Evolutionary conservation across 2,113 vertebrate species (phyloP), one percentile per base, ranked within the genome.

Genomic region (Pandion haliaetus): DNA sequence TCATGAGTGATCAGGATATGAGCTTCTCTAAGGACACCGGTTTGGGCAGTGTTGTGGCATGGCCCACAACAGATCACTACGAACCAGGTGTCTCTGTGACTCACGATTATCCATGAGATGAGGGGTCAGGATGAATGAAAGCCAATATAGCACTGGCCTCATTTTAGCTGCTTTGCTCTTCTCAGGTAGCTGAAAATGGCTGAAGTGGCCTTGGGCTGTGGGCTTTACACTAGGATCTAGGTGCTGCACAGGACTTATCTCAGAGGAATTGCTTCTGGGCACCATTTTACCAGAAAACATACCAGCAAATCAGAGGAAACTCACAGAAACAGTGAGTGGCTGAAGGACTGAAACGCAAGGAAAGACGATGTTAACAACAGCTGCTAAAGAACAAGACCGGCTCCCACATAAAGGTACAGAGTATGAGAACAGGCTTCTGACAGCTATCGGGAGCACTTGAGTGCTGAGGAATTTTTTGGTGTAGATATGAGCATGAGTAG

Each of bases 391-490:
- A 26, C n/a, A 65, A 50, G 59, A 16, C 55, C 58, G 45, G 17
- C 38, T 84, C 47, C 79, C 19, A 19, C 0, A 0, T 70, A 70
- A 86, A 88, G 14, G 9, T 29, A 36, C 2, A 0, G 77, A 84
- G 17, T 24, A 25, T 49, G 20, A 92, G 71, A 90, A 86, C 1
- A 88, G 34, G 32, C 54, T 88, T 70, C 63, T 81, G 76, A 34
- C 23, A 80, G 9, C 52, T 52, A 9, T 54, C 0, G 0, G 17
- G 55, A 94, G 25, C 40, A 70, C 50, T 73, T 81, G 58, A 66
- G 58, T 83, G 62, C 6, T 81, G 40, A 94, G 63, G 55, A 88
- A 67, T 74, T 82, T 59, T 78, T 88, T 94, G 63, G 29, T 73
- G 59, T 63, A 63, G 58, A 49, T 66, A 26, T 13, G 21, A 88